phyloP scores from a whole-genome alignment of 92 coral and sea anemone genomes.

The Plumapathes pennacea region DNA sequence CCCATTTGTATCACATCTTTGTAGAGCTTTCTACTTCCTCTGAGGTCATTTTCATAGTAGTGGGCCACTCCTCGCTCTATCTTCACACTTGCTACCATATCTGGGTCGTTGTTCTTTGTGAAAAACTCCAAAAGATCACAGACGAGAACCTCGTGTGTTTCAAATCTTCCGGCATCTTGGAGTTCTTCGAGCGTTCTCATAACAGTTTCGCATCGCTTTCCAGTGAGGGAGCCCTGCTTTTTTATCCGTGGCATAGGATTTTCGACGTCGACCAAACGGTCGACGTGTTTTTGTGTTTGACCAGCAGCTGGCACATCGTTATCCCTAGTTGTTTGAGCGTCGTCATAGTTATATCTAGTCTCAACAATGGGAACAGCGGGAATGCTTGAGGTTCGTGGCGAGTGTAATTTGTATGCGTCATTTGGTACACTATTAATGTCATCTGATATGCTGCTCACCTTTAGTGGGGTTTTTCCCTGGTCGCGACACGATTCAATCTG shows the following conservation, averaged over 20 bases:
- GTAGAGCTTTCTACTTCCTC: background rate
- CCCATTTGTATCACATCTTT: background rate
- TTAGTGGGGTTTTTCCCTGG: no score
- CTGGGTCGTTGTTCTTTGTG: background rate
- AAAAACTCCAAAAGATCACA: background rate
- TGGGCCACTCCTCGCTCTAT: constrained; percentile 14
- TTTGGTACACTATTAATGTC: no score
- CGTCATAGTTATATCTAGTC: no score
- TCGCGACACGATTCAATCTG: no score
- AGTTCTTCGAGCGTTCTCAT: background rate
- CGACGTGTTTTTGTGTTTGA: no score
- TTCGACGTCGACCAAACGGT: no score
- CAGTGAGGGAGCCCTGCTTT: constrained; percentile 10
- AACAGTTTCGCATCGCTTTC: background rate
- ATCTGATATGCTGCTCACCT: no score
- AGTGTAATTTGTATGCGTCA: no score
- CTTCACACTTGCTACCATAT: background rate
- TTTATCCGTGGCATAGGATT: constrained; percentile 1
- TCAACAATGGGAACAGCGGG: no score
- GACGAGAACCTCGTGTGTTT: background rate
- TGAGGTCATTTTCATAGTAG: constrained; percentile 3
- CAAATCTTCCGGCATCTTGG: constrained; percentile 5
- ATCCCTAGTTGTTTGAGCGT: no score
- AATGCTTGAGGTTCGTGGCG: no score
- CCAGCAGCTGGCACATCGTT: no score